Evolutionary conservation across 2,888 invertebrate species (phyloP), one percentile per base, ranked within the genome.

Genomic region (Anarsia innoxiella): DNA sequence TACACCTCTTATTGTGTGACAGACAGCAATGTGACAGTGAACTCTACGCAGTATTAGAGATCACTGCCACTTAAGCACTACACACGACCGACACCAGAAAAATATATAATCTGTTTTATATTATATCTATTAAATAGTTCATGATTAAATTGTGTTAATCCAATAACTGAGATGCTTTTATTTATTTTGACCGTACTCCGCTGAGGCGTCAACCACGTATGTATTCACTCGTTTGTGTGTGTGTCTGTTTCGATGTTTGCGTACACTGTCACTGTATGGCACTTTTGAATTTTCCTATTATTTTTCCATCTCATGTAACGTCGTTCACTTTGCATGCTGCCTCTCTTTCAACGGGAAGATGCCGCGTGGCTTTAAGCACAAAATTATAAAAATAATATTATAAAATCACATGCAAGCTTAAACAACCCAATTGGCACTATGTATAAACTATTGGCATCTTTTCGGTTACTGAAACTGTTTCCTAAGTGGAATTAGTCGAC

Each of bases 81-180:
- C 78, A 80, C 80, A 77, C 77, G 64, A 74, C 62, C 69, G 75
- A 80, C 77, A 77, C 73, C 65, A 74, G 66, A 73, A 71, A n/a
- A n/a, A 63, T 73, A 75, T 78, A 82, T 79, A 82, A 80, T 66
- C 82, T 83, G 82, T 84, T 84, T 82, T 82, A 79, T 79, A 84
- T 65, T 69, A 78, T 75, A 76, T 70, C 59, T 78, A 78, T 71
- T 66, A 53, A 75, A 74, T 83, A 83, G 78, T 78, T 77, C 80
- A 77, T 84, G 79, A 84, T 84, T 83, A 84, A 84, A 84, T 82
- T 84, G 82, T 84, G 83, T 84, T 84, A 82, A 65, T 82, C 78
- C 69, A 83, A 82, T 83, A 80, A 84, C 64, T 82, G 75, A 83
- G 68, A 78, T 83, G 82, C 80, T 84, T 83, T 84, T 80, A 75